Evolutionary conservation across 2,888 invertebrate species (phyloP), one percentile per base, ranked within the genome.

Genomic region (Monoplex corrugatus): DNA sequence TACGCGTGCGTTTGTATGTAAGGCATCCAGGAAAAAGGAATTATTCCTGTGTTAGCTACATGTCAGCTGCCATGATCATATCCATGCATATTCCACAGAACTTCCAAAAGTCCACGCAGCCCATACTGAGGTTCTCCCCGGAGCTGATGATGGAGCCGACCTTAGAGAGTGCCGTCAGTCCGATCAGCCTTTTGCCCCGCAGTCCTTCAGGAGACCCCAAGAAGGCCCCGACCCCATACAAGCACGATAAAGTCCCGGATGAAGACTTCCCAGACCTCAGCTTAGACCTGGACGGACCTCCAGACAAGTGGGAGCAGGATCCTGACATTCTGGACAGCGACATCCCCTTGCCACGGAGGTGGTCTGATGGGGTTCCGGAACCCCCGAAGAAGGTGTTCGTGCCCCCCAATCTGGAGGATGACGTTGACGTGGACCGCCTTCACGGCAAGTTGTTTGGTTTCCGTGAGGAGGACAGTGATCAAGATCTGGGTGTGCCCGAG

Each of bases 151-250:
- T 83, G 16, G 83, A 50, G 13, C 45, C 44, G 32, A 83, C 45
- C 50, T 50, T 83, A 50, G 50, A 83, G 83, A 83, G 83, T 35
- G 50, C 83, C 35, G 83, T 23, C 83, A 83, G 83, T 16, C 50
- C 83, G 35, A 35, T 35, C 50, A 35, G 35, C 83, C 16, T 83
- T 19, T 44, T 32, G n/a, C 83, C 44, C 50, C 40, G 8, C 8
- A n/a, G n/a, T n/a, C n/a, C 50, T 13, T 50, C 10, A 50, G 19
- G 10, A 50, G 50, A 50, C 8, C 19, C 19, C 50, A 13, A 50
- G 19, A 50, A 8, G 19, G 19, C 50, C 50, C 8, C 50, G 19
- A 50, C 50, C 2, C 16, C 35, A 38, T 5, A 78, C 78, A 0
- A 19, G 23, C 38, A 78, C 40, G 35, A 23, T n/a, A 35, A 0